Base-by-base conservation (phyloP, 2,888 invertebrate genomes). In the Fissipunctia ypsillon region DNA sequence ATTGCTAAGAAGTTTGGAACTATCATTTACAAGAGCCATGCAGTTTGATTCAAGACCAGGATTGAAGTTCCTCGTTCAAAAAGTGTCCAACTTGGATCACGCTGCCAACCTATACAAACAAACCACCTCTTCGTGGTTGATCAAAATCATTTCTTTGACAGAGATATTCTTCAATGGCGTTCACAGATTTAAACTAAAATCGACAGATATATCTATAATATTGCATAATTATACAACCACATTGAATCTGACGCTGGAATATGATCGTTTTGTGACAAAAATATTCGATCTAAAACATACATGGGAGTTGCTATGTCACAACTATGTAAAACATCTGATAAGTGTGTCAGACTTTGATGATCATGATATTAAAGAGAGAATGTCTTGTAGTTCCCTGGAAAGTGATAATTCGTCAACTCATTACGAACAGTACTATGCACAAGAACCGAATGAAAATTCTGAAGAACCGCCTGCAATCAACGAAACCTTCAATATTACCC, bases 81-180 rank as follows among this genome's bases (percentile, higher is more conserved):
- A 99, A 96, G 99, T 99, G 0, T 98, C 98, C 0, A 98, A 98
- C 90, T 97, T 98, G 81, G 98, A 98, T 76, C 97, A 98, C 87
- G 98, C 98, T 7, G 98, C 99, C 2, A 99, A 99, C 93, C 96
- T 99, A n/a, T 99, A 99, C 91, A 98, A 98, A 77, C 99, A 99
- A 94, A 98, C 99, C 16, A 98, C 99, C 48, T 98, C 99, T 0
- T 98, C 99, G 0, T 99, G 99, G 98, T 98, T 99, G 56, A 98
- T 99, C 31, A 98, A 98, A 93, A 97, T 98, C 68, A 98, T 99
- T 77, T 97, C 98, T 1, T 94, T 99, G 56, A 98, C 99, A 50
- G 99, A 99, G 90, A 97, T 99, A 78, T 98, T 98, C 91, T 96
- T 98, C 56, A 97, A 97, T 84, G 98, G 98, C 45, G 97, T 98